These are phyloP conservation scores for Drosophila pegasa DNA, from an alignment of 2,888 invertebrate species.

Conservation along the genomic window DNA sequence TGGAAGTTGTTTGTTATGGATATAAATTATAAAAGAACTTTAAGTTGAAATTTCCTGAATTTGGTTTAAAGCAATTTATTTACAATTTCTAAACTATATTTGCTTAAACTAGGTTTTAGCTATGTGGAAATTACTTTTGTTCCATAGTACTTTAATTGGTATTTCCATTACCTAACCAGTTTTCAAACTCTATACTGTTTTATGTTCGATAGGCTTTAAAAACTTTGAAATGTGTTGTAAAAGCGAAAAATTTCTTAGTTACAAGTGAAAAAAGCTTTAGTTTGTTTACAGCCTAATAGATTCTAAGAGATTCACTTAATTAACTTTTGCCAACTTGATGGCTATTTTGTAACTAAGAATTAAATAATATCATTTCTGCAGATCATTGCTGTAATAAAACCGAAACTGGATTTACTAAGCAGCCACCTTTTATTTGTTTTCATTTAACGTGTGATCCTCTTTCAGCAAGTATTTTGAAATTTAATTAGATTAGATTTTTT, in stretches of 20 bases:
- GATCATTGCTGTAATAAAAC: neutral
- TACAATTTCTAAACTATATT: neutral
- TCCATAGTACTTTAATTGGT: neutral
- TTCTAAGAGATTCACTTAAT: neutral
- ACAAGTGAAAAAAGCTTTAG: neutral
- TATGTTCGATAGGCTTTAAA: neutral
- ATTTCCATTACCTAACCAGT: slow-evolving; percentile 4
- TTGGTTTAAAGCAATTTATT: neutral
- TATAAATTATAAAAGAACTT: neutral
- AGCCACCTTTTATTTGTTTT: neutral
- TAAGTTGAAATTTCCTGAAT: neutral
- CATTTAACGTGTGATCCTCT: neutral
- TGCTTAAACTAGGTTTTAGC: neutral
- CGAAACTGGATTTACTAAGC: neutral
- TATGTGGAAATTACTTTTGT: neutral
- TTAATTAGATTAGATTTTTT: no score
- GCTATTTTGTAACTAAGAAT: neutral
- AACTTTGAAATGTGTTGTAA: neutral
- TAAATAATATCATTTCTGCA: neutral
- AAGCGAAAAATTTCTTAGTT: neutral
- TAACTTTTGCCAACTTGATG: neutral
- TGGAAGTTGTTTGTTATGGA: neutral
- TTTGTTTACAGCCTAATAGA: neutral
- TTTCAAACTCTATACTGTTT: neutral
- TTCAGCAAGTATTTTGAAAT: no score